Base-by-base conservation (phyloP, 2,797 vertebrate genomes). In the Aulostomus chinensis region DNA sequence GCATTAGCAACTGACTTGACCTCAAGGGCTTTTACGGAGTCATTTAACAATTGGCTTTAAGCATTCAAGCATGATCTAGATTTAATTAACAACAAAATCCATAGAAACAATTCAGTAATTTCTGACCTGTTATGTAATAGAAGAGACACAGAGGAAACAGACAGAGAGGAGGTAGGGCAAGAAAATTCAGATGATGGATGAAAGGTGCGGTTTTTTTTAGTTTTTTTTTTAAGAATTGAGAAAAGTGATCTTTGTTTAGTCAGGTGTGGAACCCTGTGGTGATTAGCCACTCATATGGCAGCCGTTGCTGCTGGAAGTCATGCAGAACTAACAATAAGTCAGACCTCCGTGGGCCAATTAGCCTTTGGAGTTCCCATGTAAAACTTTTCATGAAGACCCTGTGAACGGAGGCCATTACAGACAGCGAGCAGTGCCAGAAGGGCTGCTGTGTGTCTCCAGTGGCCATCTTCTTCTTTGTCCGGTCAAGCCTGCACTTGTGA, bases 311-410 rank as follows among this genome's bases (percentile, higher is more conserved):
- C 68, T 78, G 68, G 78, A 90, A 88, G 75, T 79, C 80, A 80
- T 81, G 87, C 86, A 90, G 86, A 91, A 90, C 89, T 89, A 90
- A 90, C 89, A 91, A 89, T 88, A 85, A 81, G 69, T 68, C 73
- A 80, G 73, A 91, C 90, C 89, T 91, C 88, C 80, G 33, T 46
- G 85, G 88, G 74, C 91, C 87, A 92, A 91, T 91, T 92, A 91
- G 88, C 88, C 84, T 84, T 86, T 79, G 74, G 81, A 87, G 85
- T 85, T 85, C 80, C 85, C 83, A 88, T 90, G 86, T 88, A 88
- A 91, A 90, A 86, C 81, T 82, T 86, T 87, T 81, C 80, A 86
- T 88, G 73, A 90, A 83, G 81, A 84, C 76, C 62, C 83, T 61
- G 78, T 84, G 83, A 87, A 84, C 72, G 69, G 78, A 84, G 70